Conservation (phyloP, 1,140 invertebrate species). For the Vanessa tameamea region DNA sequence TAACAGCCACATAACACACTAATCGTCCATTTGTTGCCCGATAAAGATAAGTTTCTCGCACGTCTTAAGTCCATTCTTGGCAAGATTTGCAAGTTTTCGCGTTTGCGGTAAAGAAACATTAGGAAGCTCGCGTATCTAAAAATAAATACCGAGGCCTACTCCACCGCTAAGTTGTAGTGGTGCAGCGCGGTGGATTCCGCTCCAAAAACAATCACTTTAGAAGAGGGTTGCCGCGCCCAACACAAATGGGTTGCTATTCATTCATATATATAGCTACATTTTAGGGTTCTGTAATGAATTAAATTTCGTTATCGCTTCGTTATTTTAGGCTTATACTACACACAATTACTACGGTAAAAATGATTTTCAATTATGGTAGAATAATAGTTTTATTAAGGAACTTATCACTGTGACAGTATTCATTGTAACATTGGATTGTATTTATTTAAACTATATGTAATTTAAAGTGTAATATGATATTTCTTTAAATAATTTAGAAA, state of each 20-base stretch:
- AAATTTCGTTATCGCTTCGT: neutral
- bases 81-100: slow-evolving; percentile 11
- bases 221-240: slow-evolving; percentile 26
- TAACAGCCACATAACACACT: neutral
- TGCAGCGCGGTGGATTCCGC: slow-evolving; percentile 28
- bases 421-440: no score
- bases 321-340: neutral
- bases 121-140: slow-evolving; percentile 31
- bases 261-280: slow-evolving; percentile 20
- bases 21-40: neutral
- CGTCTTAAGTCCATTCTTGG: slow-evolving; percentile 11
- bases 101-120: slow-evolving; percentile 28
- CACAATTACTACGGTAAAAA: no score
- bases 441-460: no score
- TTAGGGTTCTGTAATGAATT: neutral
- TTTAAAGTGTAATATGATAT: no score
- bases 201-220: slow-evolving; percentile 34
- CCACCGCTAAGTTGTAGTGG: slow-evolving; percentile 28
- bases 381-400: no score
- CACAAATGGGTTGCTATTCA: slow-evolving; percentile 28
- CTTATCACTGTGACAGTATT: no score
- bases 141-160: slow-evolving; percentile 31
- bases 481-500: no score
- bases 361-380: no score
- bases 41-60: neutral